Percentiles rank a stretch among this genome's conserved stretches.
phyloP scores from a whole-genome alignment of 2,797 vertebrate species.

The Erethizon dorsatum region DNA sequence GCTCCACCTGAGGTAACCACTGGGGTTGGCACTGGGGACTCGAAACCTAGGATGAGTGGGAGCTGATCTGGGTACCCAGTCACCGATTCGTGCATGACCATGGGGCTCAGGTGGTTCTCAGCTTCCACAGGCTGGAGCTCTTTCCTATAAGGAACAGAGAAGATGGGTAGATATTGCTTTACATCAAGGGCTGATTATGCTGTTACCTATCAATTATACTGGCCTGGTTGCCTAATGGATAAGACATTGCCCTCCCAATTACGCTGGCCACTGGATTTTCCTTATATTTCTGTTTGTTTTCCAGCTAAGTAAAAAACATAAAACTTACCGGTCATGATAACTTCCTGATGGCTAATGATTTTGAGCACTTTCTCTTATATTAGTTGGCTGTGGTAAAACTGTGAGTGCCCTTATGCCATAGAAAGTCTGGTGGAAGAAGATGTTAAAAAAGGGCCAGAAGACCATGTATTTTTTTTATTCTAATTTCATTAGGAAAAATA shows the following conservation, averaged over 20 bases:
- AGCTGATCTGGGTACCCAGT: rapidly evolving
- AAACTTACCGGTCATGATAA: background rate
- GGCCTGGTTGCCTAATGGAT: background rate
- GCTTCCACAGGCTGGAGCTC: background rate
- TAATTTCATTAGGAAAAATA: background rate
- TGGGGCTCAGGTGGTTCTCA: background rate
- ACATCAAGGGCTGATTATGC: background rate
- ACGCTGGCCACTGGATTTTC: background rate
- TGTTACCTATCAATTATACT: background rate
- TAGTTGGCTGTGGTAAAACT: background rate
- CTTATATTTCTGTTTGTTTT: background rate
- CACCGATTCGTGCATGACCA: background rate
- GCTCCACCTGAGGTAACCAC: background rate
- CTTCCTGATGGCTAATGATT: too few relatives aligned
- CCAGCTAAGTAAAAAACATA: background rate
- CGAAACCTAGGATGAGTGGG: background rate
- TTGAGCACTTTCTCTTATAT: background rate
- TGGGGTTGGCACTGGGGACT: background rate
- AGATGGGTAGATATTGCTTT: background rate
- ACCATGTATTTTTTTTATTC: too few relatives aligned
- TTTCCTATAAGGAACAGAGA: background rate
- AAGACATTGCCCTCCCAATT: background rate
- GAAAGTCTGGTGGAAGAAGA: background rate
- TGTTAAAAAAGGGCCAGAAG: background rate
- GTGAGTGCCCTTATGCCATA: background rate